A percentile compares a stretch with the other conserved stretches of the same genome.
Conservation (phyloP, 2,797 vertebrate species). For the Microchirus variegatus region DNA sequence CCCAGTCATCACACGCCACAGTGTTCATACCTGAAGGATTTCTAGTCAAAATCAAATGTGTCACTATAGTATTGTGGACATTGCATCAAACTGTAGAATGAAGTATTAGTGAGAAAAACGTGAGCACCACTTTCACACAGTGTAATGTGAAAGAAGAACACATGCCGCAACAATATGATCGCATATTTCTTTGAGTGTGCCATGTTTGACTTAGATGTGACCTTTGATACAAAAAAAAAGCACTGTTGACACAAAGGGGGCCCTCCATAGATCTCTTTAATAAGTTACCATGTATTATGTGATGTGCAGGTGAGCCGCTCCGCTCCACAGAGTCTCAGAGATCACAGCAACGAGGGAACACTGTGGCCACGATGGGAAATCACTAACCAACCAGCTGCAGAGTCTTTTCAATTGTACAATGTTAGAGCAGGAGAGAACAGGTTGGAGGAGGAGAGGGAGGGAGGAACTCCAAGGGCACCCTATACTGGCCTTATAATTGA, state of each 20-base stretch:
- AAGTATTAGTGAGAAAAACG: background rate
- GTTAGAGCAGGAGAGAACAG: conserved; percentile 39
- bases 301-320: conserved; percentile 51
- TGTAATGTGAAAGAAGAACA: conserved; percentile 12
- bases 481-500: conserved; percentile 31
- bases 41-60: background rate
- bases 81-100: conserved; percentile 21
- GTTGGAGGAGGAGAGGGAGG: background rate
- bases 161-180: conserved; percentile 7
- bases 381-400: conserved; percentile 76
- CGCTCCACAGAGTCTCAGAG: conserved; percentile 46
- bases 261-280: conserved; percentile 72
- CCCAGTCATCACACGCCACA: background rate
- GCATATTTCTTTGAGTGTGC: conserved; percentile 50
- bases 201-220: conserved; percentile 73
- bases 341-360: conserved; percentile 60
- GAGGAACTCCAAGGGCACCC: conserved; percentile 59
- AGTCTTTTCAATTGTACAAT: conserved; percentile 40
- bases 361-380: conserved; percentile 59
- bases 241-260: conserved; percentile 70
- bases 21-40: conserved; percentile 4
- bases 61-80: conserved; percentile 38
- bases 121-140: conserved; percentile 33
- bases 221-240: conserved; percentile 76
- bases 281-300: conserved; percentile 77